Percentiles rank a stretch among this genome's conserved stretches.
Conservation (phyloP, 2,888 invertebrate species). For the Lochmaea crataegi region DNA sequence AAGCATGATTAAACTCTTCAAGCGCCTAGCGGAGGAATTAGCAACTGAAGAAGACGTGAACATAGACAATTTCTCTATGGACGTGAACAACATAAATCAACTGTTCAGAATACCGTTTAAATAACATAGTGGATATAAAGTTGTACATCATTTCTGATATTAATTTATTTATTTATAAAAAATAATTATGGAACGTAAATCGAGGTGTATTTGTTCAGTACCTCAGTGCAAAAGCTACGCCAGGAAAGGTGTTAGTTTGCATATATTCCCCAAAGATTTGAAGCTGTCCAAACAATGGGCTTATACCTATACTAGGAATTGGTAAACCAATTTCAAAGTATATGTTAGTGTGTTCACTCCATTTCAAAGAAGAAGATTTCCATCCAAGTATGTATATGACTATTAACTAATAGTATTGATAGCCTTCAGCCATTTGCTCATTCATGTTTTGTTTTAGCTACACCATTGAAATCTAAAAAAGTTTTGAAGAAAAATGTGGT, state of each 20-base stretch:
- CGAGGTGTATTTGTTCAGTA: conserved; percentile 2
- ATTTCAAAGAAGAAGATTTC: no score
- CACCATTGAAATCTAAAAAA: no score
- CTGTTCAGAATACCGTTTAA: background rate
- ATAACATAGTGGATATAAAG: background rate
- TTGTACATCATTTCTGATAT: background rate
- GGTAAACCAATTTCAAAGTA: background rate
- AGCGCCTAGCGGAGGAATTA: no score
- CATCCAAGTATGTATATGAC: no score
- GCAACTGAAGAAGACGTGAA: no score
- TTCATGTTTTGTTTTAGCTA: background rate
- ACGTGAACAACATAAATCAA: no score
- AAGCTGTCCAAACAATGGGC: background rate
- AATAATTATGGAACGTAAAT: background rate
- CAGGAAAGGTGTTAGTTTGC: background rate
- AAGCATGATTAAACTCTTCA: no score
- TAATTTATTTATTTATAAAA: background rate
- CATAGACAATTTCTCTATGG: no score
- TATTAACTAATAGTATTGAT: no score
- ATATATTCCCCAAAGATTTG: background rate
- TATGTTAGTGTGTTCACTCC: background rate
- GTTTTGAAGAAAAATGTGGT: no score
- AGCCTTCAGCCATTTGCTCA: no score
- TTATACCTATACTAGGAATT: conserved; percentile 3
- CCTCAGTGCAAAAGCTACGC: background rate